Evolutionary conservation across 2,113 vertebrate species (phyloP).

Genomic region (Coturnix japonica): DNA sequence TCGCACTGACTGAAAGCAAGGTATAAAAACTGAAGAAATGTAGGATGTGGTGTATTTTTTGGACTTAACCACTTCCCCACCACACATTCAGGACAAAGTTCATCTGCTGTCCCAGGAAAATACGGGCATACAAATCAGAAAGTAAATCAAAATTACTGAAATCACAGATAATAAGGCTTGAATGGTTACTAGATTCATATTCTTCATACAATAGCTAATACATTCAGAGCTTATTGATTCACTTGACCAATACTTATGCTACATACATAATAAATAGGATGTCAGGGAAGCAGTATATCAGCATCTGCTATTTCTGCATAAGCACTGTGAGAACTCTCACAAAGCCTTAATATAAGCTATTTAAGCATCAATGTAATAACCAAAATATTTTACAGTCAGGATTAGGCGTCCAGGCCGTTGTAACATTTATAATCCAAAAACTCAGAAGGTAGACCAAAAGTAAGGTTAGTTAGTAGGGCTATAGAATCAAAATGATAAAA

Average conservation of each 20-base stretch:
- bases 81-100: not conserved
- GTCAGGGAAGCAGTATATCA: not conserved
- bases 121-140: not conserved
- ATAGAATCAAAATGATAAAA: not conserved
- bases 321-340: not conserved
- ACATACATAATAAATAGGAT: not conserved
- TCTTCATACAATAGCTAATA: not conserved
- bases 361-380: not conserved
- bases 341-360: not conserved
- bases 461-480: not conserved
- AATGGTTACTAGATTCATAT: not conserved
- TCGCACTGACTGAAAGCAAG: not conserved
- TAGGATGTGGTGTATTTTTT: not conserved
- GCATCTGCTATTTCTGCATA: conserved; percentile 7
- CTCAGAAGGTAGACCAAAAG: not conserved
- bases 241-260: conserved; percentile 1
- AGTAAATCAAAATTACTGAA: not conserved
- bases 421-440: not conserved
- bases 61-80: not conserved
- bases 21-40: not conserved
- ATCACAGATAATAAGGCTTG: not conserved
- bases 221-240: conserved; percentile 42
- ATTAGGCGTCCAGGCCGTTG: not conserved
- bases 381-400: not conserved
- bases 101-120: not conserved